Evolutionary conservation across 2,797 vertebrate genomes (phyloP), one percentile per base, ranked within the genome.

Genomic region (Austrolebias charrua): DNA sequence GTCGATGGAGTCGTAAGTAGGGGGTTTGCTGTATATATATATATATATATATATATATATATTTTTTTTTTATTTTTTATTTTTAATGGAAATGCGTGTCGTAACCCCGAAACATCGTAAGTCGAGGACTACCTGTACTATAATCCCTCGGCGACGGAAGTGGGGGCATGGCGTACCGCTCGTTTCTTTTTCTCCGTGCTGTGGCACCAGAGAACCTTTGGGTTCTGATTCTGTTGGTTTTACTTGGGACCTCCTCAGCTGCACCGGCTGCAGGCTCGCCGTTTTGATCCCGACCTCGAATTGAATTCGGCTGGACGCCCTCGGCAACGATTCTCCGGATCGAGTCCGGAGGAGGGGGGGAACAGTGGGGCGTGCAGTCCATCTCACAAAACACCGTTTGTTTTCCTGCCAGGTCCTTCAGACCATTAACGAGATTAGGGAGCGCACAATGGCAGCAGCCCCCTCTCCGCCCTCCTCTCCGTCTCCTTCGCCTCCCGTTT

Each of bases 391-490:
- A 86, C 78, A 79, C 35, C 83, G 75, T 81, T 87, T 90, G 88
- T 91, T 85, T 82, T 83, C 78, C 80, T 88, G 85, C 88, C 89
- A 92, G 85, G 66, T 78, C 78, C 76, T 88, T 86, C 78, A 86
- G 86, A 86, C 86, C 82, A 87, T 89, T 91, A 92, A 92, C 87
- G 82, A 81, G 90, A 92, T 93, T 90, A 93, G 75, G 62, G 69
- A 78, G 79, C 75, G 56, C 75, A 91, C 90, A 92, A 90, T 81
- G 70, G 81, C 80, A 78, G 47, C 83, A 33, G 69, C 54, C 75
- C 75, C 77, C 82, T 78, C 71, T 66, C 64, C 73, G 60, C 64
- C 71, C 11, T 81, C 75, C 73, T 49, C 68, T 60, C 60, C 35
- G 57, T 73, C 81, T 68, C 59, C 55, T 28, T 72, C 55, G 55